These are phyloP conservation scores for Melanocharis versteri DNA, from an alignment of 2,113 vertebrate species.

Conservation along the genomic window DNA sequence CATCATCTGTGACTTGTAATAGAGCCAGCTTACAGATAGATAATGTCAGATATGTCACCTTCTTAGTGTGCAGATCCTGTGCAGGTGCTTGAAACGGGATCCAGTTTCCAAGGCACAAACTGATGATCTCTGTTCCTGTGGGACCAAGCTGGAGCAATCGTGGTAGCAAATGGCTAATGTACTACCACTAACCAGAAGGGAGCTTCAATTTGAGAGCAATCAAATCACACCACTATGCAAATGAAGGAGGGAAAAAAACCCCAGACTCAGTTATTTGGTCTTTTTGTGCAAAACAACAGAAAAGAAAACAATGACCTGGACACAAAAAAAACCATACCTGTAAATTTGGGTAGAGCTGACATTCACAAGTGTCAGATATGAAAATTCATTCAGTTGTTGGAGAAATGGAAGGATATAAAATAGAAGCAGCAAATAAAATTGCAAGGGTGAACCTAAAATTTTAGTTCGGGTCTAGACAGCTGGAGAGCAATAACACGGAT, in stretches of 20 bases:
- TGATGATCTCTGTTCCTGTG: neutral
- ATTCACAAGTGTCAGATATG: neutral
- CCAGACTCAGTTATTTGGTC: neutral
- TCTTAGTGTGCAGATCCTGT: neutral
- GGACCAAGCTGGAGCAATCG: neutral
- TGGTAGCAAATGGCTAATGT: neutral
- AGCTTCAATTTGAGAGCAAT: neutral
- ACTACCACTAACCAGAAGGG: neutral
- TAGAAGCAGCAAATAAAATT: neutral
- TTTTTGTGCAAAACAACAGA: neutral
- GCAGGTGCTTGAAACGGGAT: neutral
- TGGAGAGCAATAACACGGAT: neutral
- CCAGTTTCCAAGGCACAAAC: neutral
- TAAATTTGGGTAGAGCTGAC: neutral
- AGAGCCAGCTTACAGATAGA: neutral
- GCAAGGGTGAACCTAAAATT: neutral
- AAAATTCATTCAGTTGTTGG: neutral
- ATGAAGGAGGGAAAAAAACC: fast-evolving
- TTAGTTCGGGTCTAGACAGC: neutral
- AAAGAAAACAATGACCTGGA: neutral
- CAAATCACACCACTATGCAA: neutral
- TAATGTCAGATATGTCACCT: neutral
- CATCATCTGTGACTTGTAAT: neutral
- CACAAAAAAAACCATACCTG: neutral
- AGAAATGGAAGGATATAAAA: neutral